phyloP scores from a whole-genome alignment of 2,797 vertebrate species.

The Lepidocolaptes lacrymiger region DNA sequence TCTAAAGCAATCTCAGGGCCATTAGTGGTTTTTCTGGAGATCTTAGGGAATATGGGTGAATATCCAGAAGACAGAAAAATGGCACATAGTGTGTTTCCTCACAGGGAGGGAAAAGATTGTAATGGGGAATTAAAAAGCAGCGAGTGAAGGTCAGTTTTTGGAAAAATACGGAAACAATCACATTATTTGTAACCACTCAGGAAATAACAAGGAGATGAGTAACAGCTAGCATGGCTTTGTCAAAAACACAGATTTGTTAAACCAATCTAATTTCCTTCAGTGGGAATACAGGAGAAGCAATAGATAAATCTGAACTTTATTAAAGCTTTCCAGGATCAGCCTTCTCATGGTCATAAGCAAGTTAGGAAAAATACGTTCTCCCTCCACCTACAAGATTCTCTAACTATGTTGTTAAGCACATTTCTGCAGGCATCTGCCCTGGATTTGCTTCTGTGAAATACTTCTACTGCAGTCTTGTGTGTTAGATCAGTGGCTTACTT shows the following conservation, averaged over 20 bases:
- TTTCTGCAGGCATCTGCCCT: conserved; percentile 28
- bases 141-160: conserved; percentile 57
- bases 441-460: conserved; percentile 18
- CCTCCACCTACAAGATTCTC: conserved; percentile 11
- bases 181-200: conserved; percentile 68
- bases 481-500: not conserved
- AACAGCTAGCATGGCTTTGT: conserved; percentile 60
- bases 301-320: conserved; percentile 53
- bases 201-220: conserved; percentile 72
- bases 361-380: conserved; percentile 1
- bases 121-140: conserved; percentile 28
- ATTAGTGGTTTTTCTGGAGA: not conserved
- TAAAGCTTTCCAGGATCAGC: conserved; percentile 42
- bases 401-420: not conserved
- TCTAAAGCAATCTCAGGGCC: not conserved
- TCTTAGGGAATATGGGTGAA: not conserved
- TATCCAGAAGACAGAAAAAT: not conserved
- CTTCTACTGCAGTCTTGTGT: not conserved
- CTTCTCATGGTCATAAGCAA: not conserved
- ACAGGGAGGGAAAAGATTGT: conserved; percentile 2
- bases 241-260: conserved; percentile 68
- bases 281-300: conserved; percentile 23
- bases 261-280: conserved; percentile 62
- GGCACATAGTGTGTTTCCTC: not conserved
- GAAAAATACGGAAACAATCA: conserved; percentile 65